Conservation (phyloP, 2,797 vertebrate species). For the Ceryle rudis region DNA sequence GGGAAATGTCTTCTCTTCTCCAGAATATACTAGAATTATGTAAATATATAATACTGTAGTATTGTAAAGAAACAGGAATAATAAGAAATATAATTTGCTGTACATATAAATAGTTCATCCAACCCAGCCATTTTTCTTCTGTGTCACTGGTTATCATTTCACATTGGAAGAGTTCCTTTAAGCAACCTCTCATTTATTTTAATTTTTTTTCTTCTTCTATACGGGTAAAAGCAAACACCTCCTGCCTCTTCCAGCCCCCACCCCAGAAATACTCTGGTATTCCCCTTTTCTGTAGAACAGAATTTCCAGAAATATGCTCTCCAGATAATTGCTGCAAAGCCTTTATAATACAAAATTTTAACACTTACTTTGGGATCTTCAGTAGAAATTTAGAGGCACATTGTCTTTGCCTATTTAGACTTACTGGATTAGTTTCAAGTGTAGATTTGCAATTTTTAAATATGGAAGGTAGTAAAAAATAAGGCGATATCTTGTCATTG, state of each 20-base stretch:
- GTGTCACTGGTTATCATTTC: background rate
- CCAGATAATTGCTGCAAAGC: background rate
- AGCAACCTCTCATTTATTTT: background rate
- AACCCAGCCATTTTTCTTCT: background rate
- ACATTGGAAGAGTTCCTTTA: background rate
- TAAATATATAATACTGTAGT: background rate
- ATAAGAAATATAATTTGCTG: background rate
- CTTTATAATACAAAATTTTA: background rate
- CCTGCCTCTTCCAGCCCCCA: background rate
- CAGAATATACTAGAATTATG: background rate
- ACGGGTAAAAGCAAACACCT: background rate
- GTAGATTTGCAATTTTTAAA: background rate
- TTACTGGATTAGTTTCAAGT: background rate
- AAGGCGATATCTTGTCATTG: background rate
- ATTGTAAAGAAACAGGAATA: background rate
- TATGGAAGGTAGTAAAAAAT: background rate
- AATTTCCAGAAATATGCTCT: background rate
- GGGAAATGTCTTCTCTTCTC: background rate
- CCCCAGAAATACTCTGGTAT: background rate
- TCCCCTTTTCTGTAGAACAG: background rate
- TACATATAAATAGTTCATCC: background rate
- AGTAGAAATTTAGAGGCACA: background rate
- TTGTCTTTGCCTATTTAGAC: background rate
- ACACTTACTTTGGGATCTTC: background rate
- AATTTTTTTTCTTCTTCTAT: fast-evolving